phyloP scores from a whole-genome alignment of 2,888 invertebrate species.

The Cryptocephalus primarius region DNA sequence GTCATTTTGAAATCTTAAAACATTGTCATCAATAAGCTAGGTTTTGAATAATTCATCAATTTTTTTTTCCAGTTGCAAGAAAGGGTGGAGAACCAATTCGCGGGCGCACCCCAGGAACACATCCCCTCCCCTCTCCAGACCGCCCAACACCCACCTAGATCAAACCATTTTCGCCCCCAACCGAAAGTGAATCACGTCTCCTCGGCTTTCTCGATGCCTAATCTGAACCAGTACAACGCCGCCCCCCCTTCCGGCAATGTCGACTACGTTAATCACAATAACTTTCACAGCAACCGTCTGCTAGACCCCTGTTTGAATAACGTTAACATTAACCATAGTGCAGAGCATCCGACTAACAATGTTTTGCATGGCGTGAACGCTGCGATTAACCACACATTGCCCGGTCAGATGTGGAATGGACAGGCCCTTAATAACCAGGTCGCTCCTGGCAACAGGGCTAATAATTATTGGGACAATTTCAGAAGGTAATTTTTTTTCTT shows the following conservation, averaged over 20 bases:
- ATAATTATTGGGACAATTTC: constrained; percentile 92
- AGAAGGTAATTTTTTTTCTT: constrained; percentile 56
- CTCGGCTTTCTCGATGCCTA: constrained; percentile 31
- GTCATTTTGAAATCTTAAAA: too few species aligned
- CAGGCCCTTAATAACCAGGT: constrained; percentile 78
- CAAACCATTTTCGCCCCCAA: constrained; percentile 4
- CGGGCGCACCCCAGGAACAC: constrained; percentile 6
- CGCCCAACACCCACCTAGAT: constrained; percentile 6
- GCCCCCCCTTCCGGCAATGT: constrained; percentile 25
- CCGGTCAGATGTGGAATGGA: constrained; percentile 33
- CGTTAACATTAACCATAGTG: constrained; percentile 10
- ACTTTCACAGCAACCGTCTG: constrained; percentile 25
- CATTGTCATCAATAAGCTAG: too few species aligned
- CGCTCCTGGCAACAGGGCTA: constrained; percentile 79
- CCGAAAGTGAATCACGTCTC: constrained; percentile 21
- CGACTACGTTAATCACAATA: constrained; percentile 21
- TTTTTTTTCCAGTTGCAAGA: constrained; percentile 21
- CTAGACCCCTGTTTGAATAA: constrained; percentile 31
- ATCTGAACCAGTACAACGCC: constrained; percentile 31
- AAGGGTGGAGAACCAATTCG: constrained; percentile 11
- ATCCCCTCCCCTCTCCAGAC: constrained; percentile 7
- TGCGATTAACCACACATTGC: constrained; percentile 29
- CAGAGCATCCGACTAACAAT: constrained; percentile 24
- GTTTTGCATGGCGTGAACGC: constrained; percentile 25
- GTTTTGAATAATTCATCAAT: too few species aligned